Evolutionary conservation across 1,140 invertebrate species (phyloP), one percentile per base, ranked within the genome.

Genomic region (Calliopsis andreniformis): DNA sequence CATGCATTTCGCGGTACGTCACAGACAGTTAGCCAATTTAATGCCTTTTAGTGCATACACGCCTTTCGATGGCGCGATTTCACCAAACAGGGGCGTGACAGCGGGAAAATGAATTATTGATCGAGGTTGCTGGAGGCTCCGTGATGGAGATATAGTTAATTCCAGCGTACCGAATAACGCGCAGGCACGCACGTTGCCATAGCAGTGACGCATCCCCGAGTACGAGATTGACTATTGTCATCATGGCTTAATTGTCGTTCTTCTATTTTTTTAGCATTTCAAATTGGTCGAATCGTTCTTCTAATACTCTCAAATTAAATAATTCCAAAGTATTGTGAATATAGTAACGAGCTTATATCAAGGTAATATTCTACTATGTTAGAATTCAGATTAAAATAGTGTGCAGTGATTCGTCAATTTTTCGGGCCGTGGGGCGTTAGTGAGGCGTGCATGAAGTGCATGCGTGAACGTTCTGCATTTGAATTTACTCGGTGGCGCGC

Each of bases 21-120:
- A 7, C 4, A n/a, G 4, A 10, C 47, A 23, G 10, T 39, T 39
- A 39, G 25, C 0, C 16, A 43, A 14, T 55, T 68, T 68, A 58
- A 56, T 6, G 18, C 7, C 16, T 7, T 5, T 7, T 12, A 58
- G 0, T 0, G 49, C 20, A 35, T 61, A 39, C n/a, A 49, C 20
- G 42, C 56, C 45, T 45, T 2, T 28, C 43, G 63, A 73, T 39
- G 56, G 43, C 32, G 35, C n/a, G 49, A 63, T 39, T 64, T 35
- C 35, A 61, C 39, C 51, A 61, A 82, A 79, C 55, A 77, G 69
- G 66, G 78, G 82, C 86, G 79, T 82, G 84, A 84, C 84, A 86
- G 70, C 71, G 78, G 79, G 76, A 86, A 67, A 82, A 82, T 84
- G 84, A 88, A 88, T 86, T 87, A 88, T 88, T 87, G 87, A 88